phyloP scores from a whole-genome alignment of 2,797 vertebrate species.

The Clarias pachynema region DNA sequence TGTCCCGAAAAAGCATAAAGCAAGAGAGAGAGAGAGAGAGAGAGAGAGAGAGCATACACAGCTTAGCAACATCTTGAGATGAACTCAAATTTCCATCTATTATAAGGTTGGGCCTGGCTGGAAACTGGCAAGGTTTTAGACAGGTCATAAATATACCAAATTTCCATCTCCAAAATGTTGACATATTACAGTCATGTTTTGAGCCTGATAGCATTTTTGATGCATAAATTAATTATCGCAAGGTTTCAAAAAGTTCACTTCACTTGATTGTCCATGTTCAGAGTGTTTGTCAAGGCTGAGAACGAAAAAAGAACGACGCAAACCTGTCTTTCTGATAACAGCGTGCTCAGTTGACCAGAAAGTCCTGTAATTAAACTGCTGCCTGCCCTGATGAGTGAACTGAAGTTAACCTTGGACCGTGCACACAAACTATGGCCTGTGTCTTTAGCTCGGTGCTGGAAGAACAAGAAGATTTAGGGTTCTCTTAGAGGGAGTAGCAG shows the following conservation, averaged over 20 bases:
- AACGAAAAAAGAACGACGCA: slow-evolving; percentile 27
- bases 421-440: slow-evolving; percentile 28
- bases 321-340: slow-evolving; percentile 52
- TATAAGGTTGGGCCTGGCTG: background rate
- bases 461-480: slow-evolving; percentile 47
- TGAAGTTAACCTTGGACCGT: slow-evolving; percentile 53
- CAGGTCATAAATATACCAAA: background rate
- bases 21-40: background rate
- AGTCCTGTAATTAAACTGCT: slow-evolving; percentile 65
- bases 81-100: background rate
- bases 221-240: slow-evolving; percentile 42
- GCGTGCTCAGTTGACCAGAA: slow-evolving; percentile 61
- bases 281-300: background rate
- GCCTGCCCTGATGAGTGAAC: slow-evolving; percentile 54
- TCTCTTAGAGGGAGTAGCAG: slow-evolving; percentile 41
- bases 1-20: background rate
- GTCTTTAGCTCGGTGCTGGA: background rate
- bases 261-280: slow-evolving; percentile 11
- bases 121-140: slow-evolving; percentile 1
- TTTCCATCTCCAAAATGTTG: slow-evolving; percentile 25
- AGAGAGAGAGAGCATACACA: background rate
- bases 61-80: background rate
- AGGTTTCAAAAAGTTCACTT: slow-evolving; percentile 29
- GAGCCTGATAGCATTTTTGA: slow-evolving; percentile 32
- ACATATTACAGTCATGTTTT: slow-evolving; percentile 27